These are phyloP conservation scores for Plebejus anna DNA, from an alignment of 2,888 invertebrate species.

Conservation along the genomic window DNA sequence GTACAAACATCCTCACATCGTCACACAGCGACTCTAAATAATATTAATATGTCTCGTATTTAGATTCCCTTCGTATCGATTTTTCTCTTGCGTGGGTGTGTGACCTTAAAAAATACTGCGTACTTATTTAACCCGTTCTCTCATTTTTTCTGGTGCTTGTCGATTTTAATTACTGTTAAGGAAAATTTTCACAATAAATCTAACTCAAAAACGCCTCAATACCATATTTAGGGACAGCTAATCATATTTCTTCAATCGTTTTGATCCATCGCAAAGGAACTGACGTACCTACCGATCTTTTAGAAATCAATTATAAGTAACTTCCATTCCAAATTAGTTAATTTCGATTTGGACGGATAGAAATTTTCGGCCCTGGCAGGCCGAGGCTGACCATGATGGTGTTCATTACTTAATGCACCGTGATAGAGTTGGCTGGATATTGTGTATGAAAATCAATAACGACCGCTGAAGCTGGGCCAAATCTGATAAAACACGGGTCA, in stretches of 20 bases:
- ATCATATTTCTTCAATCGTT: too few relatives aligned
- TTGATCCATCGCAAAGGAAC: too few relatives aligned
- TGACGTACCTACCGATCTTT: too few relatives aligned
- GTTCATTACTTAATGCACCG: slow-evolving; percentile 4
- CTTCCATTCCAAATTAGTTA: too few relatives aligned
- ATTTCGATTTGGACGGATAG: not conserved
- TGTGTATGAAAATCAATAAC: slow-evolving; percentile 21
- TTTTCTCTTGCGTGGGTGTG: not conserved
- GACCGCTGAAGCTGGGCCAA: slow-evolving; percentile 18
- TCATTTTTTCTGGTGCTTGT: too few relatives aligned
- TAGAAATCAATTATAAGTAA: too few relatives aligned
- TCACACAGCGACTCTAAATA: not conserved
- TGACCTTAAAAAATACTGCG: not conserved
- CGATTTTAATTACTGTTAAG: too few relatives aligned
- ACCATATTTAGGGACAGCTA: too few relatives aligned
- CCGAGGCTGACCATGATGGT: not conserved
- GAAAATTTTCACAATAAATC: too few relatives aligned
- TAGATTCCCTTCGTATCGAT: not conserved
- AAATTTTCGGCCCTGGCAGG: not conserved
- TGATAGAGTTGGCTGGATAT: slow-evolving; percentile 1
- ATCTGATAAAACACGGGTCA: slow-evolving; percentile 19
- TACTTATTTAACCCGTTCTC: not conserved
- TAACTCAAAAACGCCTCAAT: too few relatives aligned
- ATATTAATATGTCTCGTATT: not conserved
- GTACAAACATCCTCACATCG: not conserved